A percentile compares a stretch with the other conserved stretches of the same genome.
Conservation (phyloP, 2,797 vertebrate genomes). For the Crenichthys baileyi region DNA sequence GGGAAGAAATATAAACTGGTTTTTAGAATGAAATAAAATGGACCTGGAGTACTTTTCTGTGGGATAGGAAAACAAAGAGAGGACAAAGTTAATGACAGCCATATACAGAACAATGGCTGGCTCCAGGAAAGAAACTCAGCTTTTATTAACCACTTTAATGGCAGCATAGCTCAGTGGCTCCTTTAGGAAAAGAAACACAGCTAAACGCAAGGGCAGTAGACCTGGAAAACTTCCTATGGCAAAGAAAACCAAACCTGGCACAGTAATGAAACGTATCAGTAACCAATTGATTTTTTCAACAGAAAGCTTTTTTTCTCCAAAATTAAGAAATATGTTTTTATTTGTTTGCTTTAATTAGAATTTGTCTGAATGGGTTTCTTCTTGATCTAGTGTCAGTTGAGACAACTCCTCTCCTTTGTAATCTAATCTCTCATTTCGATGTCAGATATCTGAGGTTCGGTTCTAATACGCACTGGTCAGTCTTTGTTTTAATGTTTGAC, state of each 20-base stretch:
- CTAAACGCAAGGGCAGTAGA: background rate
- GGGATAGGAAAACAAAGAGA: background rate
- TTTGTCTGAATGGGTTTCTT: no score
- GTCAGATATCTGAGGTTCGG: no score
- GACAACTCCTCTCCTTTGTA: no score
- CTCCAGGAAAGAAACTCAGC: background rate
- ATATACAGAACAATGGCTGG: background rate
- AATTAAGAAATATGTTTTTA: no score
- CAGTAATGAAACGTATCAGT: background rate
- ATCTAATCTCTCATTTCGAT: no score
- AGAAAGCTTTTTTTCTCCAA: no score
- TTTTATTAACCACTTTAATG: background rate
- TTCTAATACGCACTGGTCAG: no score
- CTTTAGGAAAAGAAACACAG: background rate
- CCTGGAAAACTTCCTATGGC: background rate
- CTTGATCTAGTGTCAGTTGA: no score
- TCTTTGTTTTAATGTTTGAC: no score
- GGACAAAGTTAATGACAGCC: background rate
- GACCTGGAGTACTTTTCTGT: background rate
- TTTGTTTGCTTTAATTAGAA: no score
- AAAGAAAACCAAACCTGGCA: background rate
- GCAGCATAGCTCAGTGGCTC: background rate
- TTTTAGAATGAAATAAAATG: background rate
- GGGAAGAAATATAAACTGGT: background rate
- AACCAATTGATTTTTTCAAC: no score